Percentiles rank a stretch among this genome's conserved stretches.
These are phyloP conservation scores for Poliocrania exsul DNA, from an alignment of 2,797 vertebrate genomes.

Conservation along the genomic window DNA sequence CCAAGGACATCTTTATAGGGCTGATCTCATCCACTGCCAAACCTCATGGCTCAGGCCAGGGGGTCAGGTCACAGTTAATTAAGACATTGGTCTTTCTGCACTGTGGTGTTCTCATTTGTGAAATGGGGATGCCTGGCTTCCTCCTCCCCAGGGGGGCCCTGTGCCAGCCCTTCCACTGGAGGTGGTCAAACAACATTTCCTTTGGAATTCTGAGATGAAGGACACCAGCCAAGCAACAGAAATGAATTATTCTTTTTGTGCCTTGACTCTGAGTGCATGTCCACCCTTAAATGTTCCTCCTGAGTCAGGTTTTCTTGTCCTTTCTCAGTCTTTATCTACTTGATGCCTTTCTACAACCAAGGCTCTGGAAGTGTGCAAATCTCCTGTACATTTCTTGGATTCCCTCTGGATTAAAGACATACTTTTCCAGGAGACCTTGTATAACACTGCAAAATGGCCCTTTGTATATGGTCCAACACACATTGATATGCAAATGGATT, in stretches of 20 bases:
- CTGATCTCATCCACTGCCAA: background rate
- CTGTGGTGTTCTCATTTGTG: background rate
- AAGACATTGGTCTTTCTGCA: background rate
- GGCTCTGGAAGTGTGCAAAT: background rate
- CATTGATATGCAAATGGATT: background rate
- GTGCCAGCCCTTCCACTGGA: background rate
- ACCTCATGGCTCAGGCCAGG: background rate
- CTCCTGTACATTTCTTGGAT: background rate
- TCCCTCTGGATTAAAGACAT: background rate
- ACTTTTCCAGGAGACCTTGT: background rate
- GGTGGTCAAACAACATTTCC: background rate
- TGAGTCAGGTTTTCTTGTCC: fast-evolving
- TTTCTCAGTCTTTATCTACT: background rate
- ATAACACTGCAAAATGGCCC: background rate
- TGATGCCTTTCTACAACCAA: background rate
- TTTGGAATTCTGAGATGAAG: background rate
- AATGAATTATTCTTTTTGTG: background rate
- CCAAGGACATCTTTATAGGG: background rate
- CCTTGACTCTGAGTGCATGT: background rate
- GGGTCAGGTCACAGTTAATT: background rate
- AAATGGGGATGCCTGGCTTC: background rate
- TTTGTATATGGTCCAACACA: background rate
- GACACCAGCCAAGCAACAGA: background rate
- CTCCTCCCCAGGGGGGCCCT: fast-evolving
- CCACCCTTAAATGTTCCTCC: background rate